Evolutionary conservation across 2,888 invertebrate genomes (phyloP).

Genomic region (Allolobophora icterica): DNA sequence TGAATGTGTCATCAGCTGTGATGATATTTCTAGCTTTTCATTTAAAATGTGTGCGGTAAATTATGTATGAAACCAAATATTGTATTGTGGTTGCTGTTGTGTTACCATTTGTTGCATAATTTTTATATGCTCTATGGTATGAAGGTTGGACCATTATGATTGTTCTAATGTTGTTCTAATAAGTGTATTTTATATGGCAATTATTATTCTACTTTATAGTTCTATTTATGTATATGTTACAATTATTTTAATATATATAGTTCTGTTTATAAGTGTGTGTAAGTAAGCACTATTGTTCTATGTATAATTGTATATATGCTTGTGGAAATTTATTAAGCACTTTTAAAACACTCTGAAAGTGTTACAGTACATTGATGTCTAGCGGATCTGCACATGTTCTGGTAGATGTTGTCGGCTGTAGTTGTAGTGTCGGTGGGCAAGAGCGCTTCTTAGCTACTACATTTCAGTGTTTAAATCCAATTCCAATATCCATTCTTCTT

Average conservation of each 20-base stretch:
- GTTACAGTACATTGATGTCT: neutral
- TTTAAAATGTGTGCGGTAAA: neutral
- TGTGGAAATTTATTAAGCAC: neutral
- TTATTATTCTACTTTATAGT: no score
- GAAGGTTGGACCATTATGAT: no score
- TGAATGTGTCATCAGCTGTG: neutral
- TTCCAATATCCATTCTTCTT: conserved; percentile 27
- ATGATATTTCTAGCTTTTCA: neutral
- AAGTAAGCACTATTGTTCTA: neutral
- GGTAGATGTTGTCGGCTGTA: neutral
- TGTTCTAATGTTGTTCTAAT: no score
- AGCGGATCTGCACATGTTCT: neutral
- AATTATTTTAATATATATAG: no score
- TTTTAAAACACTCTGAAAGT: neutral
- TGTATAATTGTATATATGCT: neutral
- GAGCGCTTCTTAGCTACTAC: neutral
- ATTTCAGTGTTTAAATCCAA: conserved; percentile 4
- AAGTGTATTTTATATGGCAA: no score
- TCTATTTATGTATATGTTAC: no score
- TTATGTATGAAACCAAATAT: no score
- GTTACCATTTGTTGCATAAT: no score
- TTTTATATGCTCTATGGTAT: no score
- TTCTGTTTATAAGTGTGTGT: neutral
- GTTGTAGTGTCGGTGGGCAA: neutral
- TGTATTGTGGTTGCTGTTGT: no score